Evolutionary conservation across 2,888 invertebrate genomes (phyloP).

Genomic region (Plagodis pulveraria): DNA sequence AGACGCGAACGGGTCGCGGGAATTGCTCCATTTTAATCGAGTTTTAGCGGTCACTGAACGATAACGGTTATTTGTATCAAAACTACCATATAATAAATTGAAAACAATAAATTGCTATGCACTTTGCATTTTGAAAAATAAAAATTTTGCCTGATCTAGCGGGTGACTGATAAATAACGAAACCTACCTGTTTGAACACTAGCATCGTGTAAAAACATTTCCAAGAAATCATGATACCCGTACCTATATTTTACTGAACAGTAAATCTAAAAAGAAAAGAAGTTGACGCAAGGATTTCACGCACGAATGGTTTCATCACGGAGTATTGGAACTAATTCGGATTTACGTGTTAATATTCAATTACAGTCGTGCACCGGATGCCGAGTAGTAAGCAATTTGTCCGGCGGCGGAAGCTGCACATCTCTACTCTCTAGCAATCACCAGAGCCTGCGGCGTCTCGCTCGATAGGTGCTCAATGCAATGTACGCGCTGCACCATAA

Average conservation of each 20-base stretch:
- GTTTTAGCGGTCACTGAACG: constrained; percentile 68
- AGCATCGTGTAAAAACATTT: neutral
- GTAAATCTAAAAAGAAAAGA: neutral
- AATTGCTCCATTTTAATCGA: constrained; percentile 77
- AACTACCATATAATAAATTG: neutral
- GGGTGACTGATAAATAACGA: neutral
- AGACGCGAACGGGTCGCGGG: constrained; percentile 67
- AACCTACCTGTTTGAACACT: no score
- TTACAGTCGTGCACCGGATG: constrained; percentile 61
- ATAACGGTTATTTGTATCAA: constrained; percentile 45
- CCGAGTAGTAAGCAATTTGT: constrained; percentile 60
- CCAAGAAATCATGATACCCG: neutral
- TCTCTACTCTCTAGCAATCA: constrained; percentile 68
- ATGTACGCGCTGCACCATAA: constrained; percentile 38
- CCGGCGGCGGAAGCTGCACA: constrained; percentile 68
- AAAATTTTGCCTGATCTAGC: neutral
- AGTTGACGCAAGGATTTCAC: constrained; percentile 42
- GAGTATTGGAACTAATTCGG: constrained; percentile 46
- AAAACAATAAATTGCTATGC: neutral
- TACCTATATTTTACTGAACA: neutral
- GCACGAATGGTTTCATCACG: constrained; percentile 39
- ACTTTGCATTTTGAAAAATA: neutral
- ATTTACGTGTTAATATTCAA: constrained; percentile 58
- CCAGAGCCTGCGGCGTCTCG: constrained; percentile 47
- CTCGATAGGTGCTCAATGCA: constrained; percentile 23